Evolutionary conservation across 2,113 vertebrate species (phyloP), one percentile per base, ranked within the genome.

Genomic region (Stegostoma tigrinum): DNA sequence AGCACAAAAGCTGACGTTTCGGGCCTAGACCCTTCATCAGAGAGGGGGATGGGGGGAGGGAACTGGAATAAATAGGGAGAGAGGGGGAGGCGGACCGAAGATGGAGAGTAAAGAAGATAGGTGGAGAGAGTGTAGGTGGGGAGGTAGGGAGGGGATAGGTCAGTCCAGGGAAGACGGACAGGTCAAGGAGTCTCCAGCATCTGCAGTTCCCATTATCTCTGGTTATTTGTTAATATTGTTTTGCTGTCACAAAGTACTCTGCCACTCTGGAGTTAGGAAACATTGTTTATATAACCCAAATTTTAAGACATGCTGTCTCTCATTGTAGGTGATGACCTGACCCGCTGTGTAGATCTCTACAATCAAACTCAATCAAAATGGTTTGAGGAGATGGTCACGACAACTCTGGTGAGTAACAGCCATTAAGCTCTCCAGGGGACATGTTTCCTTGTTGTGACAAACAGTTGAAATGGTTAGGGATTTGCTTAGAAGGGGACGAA

Each of bases 341-440:
- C 99, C 98, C 98, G 98, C 96, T 99, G 99, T 0, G 99, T 99
- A 38, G 99, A 99, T 96, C 98, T 99, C 83, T 99, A 99, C 96
- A 99, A 99, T 96, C 99, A 99, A 97, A 98, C 98, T 55, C 99
- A 99, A 97, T 99, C 99, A 96, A 99, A 99, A 96, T 99, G 99
- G 99, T 99, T 99, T 97, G 99, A 99, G 96, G 99, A 99, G 97
- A 99, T 99, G 98, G 99, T 99, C 96, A 99, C 99, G 19, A 99
- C 99, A 34, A 99, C 99, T 10, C 96, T 99, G 98, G 99, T 99
- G 97, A 96, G 98, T 96, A 34, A 27, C 30, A 55, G 45, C 7
- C 89, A 90, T 34, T 68, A 95, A 85, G 17, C 15, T 45, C 42
- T 38, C 15, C 21, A 3, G 2, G 4, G 64, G 8, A 5, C 8